These are phyloP conservation scores for Mellivora capensis DNA, from an alignment of 2,113 vertebrate genomes.

Conservation along the genomic window DNA sequence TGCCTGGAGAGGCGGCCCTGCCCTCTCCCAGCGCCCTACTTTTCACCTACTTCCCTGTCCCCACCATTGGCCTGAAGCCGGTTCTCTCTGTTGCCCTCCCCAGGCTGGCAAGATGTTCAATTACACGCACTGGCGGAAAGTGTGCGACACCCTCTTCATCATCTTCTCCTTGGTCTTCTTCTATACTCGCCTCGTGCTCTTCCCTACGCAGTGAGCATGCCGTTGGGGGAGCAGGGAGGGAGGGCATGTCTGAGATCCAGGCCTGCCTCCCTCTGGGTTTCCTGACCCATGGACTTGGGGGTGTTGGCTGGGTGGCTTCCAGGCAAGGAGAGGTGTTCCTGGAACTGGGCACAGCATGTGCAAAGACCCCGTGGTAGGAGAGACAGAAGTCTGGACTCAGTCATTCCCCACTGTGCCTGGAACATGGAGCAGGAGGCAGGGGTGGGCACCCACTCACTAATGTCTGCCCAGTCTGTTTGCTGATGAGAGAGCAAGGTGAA, in stretches of 20 bases:
- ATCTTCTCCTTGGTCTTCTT: slow-evolving; percentile 87
- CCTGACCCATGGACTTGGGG: neutral
- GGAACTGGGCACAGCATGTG: neutral
- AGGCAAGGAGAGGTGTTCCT: neutral
- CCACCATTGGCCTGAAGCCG: neutral
- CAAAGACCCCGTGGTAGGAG: neutral
- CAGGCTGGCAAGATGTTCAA: slow-evolving; percentile 86
- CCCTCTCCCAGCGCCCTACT: neutral
- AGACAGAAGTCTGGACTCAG: neutral
- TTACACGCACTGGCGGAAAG: slow-evolving; percentile 81
- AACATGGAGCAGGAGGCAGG: too few relatives aligned
- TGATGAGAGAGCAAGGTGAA: neutral
- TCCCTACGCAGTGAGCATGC: slow-evolving; percentile 84
- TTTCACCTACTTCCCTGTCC: neutral
- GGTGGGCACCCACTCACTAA: accelerated
- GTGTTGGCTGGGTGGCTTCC: neutral
- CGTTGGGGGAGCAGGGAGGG: neutral
- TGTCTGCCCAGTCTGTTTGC: neutral
- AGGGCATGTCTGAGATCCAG: neutral
- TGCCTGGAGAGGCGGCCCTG: neutral
- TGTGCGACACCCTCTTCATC: slow-evolving; percentile 85
- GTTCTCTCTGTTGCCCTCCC: neutral
- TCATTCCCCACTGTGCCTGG: neutral
- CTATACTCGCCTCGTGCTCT: slow-evolving; percentile 85
- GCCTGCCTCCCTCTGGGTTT: neutral